phyloP scores from a whole-genome alignment of 2,113 vertebrate genomes.

The Forbesichthys agassizii region DNA sequence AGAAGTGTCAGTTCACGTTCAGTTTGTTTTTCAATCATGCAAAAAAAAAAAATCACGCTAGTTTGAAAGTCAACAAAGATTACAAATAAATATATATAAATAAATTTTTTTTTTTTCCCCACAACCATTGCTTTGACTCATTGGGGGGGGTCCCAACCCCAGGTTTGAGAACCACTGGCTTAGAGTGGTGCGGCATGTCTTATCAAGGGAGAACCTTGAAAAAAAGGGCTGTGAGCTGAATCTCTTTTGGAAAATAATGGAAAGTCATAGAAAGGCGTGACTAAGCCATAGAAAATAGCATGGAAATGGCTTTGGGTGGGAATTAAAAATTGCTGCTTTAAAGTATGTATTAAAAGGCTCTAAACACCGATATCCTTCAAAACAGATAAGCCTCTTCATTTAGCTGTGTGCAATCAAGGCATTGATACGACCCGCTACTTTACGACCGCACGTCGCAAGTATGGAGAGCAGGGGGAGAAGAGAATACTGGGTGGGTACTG shows the following conservation, averaged over 20 bases:
- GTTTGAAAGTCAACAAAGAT: too few relatives aligned
- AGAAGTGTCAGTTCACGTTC: too few relatives aligned
- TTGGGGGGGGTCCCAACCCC: too few relatives aligned
- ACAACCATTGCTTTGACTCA: too few relatives aligned
- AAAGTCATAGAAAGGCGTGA: slow-evolving; percentile 34
- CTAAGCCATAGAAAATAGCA: slow-evolving; percentile 31
- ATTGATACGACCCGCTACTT: slow-evolving; percentile 7
- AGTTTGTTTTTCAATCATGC: too few relatives aligned
- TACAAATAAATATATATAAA: too few relatives aligned
- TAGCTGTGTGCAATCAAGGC: slow-evolving; percentile 6
- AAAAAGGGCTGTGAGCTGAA: slow-evolving; percentile 6
- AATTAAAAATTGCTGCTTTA: slow-evolving; percentile 21
- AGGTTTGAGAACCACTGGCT: too few relatives aligned
- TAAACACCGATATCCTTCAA: slow-evolving; percentile 31
- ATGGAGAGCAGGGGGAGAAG: neutral
- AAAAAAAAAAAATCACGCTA: too few relatives aligned
- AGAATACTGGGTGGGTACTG: neutral
- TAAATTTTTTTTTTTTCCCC: too few relatives aligned
- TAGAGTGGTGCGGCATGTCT: neutral
- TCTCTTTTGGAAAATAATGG: slow-evolving; percentile 24
- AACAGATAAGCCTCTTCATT: slow-evolving; percentile 39
- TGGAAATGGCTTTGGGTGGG: slow-evolving; percentile 33
- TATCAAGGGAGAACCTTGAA: slow-evolving; percentile 24
- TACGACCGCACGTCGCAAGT: slow-evolving; percentile 12
- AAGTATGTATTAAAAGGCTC: slow-evolving; percentile 25